Percentiles rank a stretch among this genome's conserved stretches.
These are phyloP conservation scores for Phocoena sinus DNA, from an alignment of 2,113 vertebrate species.

Conservation along the genomic window DNA sequence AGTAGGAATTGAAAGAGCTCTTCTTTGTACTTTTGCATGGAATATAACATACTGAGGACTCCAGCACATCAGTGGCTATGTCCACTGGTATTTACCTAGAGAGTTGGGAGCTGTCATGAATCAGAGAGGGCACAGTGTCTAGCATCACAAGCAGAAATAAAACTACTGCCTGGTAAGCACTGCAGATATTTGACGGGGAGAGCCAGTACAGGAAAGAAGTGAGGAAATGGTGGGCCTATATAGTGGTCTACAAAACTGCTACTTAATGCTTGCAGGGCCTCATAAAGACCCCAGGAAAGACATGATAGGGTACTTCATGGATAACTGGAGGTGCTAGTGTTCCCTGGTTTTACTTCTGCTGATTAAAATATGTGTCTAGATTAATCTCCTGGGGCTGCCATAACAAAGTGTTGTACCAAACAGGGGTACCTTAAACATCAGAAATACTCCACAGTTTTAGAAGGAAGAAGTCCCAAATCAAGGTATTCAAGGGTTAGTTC, in stretches of 20 bases:
- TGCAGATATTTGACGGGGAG: neutral
- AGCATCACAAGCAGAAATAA: neutral
- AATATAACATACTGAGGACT: neutral
- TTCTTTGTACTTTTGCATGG: neutral
- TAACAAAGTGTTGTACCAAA: neutral
- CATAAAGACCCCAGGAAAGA: neutral
- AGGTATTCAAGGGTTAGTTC: neutral
- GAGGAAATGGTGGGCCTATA: accelerated
- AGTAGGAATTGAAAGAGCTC: neutral
- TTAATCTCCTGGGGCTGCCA: neutral
- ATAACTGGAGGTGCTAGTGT: neutral
- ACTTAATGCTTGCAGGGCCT: neutral
- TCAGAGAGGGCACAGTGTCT: neutral
- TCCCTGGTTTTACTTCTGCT: neutral
- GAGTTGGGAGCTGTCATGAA: neutral
- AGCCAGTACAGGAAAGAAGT: neutral
- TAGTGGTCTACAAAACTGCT: neutral
- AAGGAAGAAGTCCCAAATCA: neutral
- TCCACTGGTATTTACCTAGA: neutral
- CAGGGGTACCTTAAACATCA: neutral
- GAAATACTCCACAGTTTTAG: neutral
- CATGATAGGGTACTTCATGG: too few relatives aligned
- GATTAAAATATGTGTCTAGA: neutral
- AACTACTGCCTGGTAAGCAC: neutral
- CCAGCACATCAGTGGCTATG: too few relatives aligned